Conservation (phyloP, 2,797 vertebrate species). For the Crypturellus tataupa region DNA sequence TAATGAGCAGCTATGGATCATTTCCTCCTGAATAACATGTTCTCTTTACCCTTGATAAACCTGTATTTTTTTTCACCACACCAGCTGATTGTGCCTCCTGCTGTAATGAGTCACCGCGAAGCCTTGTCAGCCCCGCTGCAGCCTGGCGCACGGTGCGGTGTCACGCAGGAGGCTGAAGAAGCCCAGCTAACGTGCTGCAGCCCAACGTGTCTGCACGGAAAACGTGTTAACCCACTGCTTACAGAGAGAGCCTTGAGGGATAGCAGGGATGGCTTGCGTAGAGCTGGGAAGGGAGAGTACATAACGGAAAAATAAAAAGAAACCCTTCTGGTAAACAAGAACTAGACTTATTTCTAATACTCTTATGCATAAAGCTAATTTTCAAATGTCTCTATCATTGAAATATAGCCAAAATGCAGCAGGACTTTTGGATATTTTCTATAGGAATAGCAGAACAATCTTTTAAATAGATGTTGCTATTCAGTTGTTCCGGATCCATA, state of each 20-base stretch:
- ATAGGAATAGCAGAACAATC: not conserved
- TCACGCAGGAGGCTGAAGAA: not conserved
- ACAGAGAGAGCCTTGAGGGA: not conserved
- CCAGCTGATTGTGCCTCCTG: slow-evolving; percentile 33
- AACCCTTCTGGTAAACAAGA: not conserved
- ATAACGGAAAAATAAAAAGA: not conserved
- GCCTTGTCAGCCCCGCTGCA: slow-evolving; percentile 9
- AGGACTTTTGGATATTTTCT: not conserved
- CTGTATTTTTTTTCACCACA: slow-evolving; percentile 11
- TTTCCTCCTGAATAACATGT: slow-evolving; percentile 30
- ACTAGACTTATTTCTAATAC: not conserved
- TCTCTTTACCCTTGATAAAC: slow-evolving; percentile 63
- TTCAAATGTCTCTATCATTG: not conserved
- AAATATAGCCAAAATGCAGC: not conserved
- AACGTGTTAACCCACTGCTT: not conserved
- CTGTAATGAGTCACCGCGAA: slow-evolving; percentile 27
- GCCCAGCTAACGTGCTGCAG: not conserved
- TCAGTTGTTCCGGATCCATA: not conserved
- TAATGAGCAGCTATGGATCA: slow-evolving; percentile 24
- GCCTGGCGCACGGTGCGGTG: not conserved
- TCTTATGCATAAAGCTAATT: not conserved
- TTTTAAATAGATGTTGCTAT: not conserved
- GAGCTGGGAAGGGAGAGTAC: not conserved
- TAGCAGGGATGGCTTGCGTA: not conserved
- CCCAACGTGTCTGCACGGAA: not conserved